phyloP scores from a whole-genome alignment of 2,888 invertebrate species.

The Hyles lineata region DNA sequence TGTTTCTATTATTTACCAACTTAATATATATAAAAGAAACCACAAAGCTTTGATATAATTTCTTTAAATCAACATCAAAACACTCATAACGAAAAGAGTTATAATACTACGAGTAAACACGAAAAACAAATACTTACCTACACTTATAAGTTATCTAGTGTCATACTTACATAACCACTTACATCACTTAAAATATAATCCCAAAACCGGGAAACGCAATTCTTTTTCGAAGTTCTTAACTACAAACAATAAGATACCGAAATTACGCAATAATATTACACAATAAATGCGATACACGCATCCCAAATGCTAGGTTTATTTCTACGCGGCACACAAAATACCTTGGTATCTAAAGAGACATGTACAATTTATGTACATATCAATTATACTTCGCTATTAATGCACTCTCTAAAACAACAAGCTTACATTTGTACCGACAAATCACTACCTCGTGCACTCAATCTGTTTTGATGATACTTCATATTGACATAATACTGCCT shows the following conservation, averaged over 20 bases:
- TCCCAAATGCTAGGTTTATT: not conserved
- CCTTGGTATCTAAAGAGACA: not conserved
- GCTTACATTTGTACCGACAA: not conserved
- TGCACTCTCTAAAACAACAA: not conserved
- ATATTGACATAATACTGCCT: constrained; percentile 22
- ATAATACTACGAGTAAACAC: too few relatives aligned
- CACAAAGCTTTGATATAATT: too few relatives aligned
- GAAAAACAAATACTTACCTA: too few relatives aligned
- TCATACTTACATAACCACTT: not conserved
- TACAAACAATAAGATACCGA: not conserved
- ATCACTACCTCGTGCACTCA: constrained; percentile 11
- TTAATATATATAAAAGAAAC: too few relatives aligned
- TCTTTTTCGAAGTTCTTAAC: not conserved
- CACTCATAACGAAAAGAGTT: too few relatives aligned
- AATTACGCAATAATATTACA: not conserved
- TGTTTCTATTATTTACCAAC: too few relatives aligned
- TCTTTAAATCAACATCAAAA: too few relatives aligned
- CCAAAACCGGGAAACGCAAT: not conserved
- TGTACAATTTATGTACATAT: not conserved
- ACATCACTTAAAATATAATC: not conserved
- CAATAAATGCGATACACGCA: not conserved
- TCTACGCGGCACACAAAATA: not conserved
- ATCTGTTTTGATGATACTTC: constrained; percentile 2
- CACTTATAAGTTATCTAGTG: too few relatives aligned
- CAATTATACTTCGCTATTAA: constrained; percentile 1